Evolutionary conservation across 64 coral and sea anemone species (phyloP), one percentile per base, ranked within the genome.

Genomic region (Stichodactyla helianthus): DNA sequence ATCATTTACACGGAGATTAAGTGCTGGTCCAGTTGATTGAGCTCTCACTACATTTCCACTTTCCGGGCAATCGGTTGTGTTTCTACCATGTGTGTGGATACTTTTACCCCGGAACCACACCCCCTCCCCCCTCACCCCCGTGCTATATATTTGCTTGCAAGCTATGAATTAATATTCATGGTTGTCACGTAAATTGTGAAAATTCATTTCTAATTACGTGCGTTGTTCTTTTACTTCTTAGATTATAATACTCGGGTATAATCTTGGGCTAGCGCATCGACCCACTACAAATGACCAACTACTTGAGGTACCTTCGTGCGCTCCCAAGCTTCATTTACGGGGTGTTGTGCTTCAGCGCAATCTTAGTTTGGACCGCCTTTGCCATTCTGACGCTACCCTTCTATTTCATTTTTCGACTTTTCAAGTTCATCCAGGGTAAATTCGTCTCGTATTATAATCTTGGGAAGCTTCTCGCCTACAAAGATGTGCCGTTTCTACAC

Each of bases 401-500:
- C 7, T 93, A 84, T 61, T 93, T 88, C 7, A 4, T 88, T 56
- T 97, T 93, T 65, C 67, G 88, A 52, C 59, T 90, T 54, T 91
- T 97, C 65, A 88, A 97, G 54, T 97, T 88, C 77, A 83, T 88
- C 50, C 88, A 93, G 55, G 85, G 65, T 6, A 79, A 79, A 0
- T 84, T 87, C 2, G 89, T 97, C 55, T 85, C 91, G 6, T 97
- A 97, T 54, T 77, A 93, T 54, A 82, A 79, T 12, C 63, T 93
- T 25, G 95, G 95, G 16, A 76, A 81, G 54, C 20, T 93, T 14
- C 52, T 97, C 16, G 95, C 91, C 1, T 90, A 88, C 50, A 51
- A 86, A 50, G 95, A 97, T 52, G 95, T 93, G 0, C 95, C 95
- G 18, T 97, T 97, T 83, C 82, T 93, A 10, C 91, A 97, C 52